Evolutionary conservation across 2,797 vertebrate genomes (phyloP).

Genomic region (Scolopax rusticola): DNA sequence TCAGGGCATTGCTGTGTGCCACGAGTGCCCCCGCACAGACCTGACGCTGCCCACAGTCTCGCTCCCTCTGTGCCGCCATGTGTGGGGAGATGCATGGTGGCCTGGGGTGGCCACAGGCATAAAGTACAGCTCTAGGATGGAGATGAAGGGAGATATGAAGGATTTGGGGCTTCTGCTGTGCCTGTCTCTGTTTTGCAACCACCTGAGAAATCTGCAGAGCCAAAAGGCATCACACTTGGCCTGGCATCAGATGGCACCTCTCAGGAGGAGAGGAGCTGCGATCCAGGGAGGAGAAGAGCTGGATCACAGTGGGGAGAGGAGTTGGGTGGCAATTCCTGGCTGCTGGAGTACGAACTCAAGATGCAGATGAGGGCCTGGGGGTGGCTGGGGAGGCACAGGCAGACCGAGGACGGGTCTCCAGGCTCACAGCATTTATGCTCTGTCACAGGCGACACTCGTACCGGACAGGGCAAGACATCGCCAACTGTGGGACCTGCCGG

Average conservation of each 20-base stretch:
- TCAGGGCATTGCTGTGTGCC: background rate
- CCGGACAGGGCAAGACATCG: conserved; percentile 89
- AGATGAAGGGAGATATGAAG: background rate
- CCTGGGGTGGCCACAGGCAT: background rate
- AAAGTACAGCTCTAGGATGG: background rate
- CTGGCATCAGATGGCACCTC: background rate
- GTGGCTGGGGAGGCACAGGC: background rate
- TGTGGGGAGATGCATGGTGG: background rate
- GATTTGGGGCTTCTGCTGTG: background rate
- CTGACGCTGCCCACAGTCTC: rapidly evolving
- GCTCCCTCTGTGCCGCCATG: rapidly evolving
- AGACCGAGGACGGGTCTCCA: rapidly evolving
- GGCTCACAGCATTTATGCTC: conserved; percentile 28
- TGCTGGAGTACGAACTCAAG: background rate
- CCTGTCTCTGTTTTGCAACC: background rate
- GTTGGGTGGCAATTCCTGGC: background rate
- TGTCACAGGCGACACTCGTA: conserved; percentile 86
- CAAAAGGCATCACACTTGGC: rapidly evolving
- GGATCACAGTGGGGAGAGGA: background rate
- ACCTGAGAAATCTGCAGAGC: background rate
- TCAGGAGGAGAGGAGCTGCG: background rate
- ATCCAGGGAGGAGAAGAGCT: background rate
- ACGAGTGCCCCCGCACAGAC: background rate
- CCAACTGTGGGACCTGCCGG: conserved; percentile 91
- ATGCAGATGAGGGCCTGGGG: background rate